Evolutionary conservation across 2,113 vertebrate species (phyloP).

Genomic region (Scytalopus superciliaris): DNA sequence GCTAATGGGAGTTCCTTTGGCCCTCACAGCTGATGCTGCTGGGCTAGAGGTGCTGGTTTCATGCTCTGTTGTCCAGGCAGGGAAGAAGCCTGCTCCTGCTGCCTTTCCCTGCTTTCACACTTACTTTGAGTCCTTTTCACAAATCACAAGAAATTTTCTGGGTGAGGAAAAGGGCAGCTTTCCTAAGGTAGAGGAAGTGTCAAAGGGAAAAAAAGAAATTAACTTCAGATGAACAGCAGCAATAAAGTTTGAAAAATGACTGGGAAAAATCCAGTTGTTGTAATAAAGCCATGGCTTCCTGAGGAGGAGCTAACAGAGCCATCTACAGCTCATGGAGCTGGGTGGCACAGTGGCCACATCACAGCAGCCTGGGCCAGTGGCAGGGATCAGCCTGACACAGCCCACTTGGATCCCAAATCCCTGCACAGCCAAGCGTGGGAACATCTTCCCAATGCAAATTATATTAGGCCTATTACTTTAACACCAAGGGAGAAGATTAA

Average conservation of each 20-base stretch:
- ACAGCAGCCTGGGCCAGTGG: not conserved
- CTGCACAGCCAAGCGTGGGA: not conserved
- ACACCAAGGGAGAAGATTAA: not conserved
- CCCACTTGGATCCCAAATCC: rapidly evolving
- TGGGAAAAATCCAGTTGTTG: not conserved
- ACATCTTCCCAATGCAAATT: rapidly evolving
- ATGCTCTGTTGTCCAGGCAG: not conserved
- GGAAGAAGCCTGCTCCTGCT: not conserved
- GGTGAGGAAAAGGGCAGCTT: not conserved
- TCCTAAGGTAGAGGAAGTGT: not conserved
- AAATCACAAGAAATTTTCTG: not conserved
- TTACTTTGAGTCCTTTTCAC: not conserved
- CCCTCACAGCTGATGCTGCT: not conserved
- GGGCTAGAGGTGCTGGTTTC: not conserved
- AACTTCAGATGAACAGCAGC: not conserved
- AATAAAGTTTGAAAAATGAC: not conserved
- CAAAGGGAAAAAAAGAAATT: not conserved
- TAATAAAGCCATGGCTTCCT: rapidly evolving
- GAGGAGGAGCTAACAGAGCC: not conserved
- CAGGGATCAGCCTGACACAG: not conserved
- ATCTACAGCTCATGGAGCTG: not conserved
- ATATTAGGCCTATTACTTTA: not conserved
- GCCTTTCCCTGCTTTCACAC: not conserved
- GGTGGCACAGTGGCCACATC: rapidly evolving
- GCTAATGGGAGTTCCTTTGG: not conserved